Conservation (phyloP, 2,113 vertebrate genomes). For the Todiramphus saurophagus region DNA sequence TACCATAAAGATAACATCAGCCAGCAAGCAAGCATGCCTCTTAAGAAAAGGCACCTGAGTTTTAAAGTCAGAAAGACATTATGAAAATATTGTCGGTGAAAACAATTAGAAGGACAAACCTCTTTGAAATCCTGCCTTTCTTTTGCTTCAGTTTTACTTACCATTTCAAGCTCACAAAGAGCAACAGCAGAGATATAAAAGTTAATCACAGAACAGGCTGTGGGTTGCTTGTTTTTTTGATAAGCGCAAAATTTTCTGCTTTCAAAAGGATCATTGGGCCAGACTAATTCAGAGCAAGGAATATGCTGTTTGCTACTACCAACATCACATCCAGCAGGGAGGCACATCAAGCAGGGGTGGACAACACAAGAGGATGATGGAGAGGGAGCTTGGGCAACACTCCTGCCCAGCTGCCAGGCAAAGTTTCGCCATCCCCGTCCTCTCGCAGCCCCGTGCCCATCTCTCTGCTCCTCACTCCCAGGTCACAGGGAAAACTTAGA, state of each 20-base stretch:
- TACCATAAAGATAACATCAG: background rate
- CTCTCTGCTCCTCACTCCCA: background rate
- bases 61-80: background rate
- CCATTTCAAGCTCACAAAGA: background rate
- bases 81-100: background rate
- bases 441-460: background rate
- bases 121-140: background rate
- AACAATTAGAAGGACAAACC: background rate
- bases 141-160: background rate
- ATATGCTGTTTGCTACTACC: background rate
- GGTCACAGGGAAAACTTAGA: background rate
- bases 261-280: background rate
- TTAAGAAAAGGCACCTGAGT: background rate
- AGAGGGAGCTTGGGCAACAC: background rate
- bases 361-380: accelerated
- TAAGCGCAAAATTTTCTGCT: background rate
- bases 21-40: background rate
- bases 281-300: background rate
- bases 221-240: background rate
- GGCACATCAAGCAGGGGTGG: accelerated
- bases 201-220: background rate
- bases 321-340: background rate
- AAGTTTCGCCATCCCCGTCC: background rate
- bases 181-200: background rate
- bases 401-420: background rate